phyloP scores from a whole-genome alignment of 2,888 invertebrate genomes.

The Spodoptera picta region DNA sequence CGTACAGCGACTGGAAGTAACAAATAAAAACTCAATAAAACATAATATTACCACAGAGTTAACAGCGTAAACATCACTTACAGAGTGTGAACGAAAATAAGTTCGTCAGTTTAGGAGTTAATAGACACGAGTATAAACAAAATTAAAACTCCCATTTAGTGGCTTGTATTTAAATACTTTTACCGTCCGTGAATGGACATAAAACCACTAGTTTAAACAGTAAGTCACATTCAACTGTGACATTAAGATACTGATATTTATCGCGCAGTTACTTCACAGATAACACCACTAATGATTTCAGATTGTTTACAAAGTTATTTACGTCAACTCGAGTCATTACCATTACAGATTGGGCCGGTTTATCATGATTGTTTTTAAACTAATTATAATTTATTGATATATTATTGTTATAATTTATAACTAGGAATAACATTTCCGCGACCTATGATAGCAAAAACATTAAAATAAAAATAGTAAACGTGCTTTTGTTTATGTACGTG shows the following conservation, averaged over 20 bases:
- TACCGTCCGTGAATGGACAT: conserved; percentile 33
- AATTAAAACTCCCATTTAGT: conserved; percentile 42
- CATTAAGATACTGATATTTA: conserved; percentile 52
- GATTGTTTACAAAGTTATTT: conserved; percentile 50
- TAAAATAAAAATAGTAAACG: conserved; percentile 15
- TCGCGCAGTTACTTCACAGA: conserved; percentile 46
- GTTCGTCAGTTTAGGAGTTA: conserved; percentile 31
- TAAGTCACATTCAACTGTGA: conserved; percentile 55
- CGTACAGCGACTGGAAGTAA: conserved; percentile 95
- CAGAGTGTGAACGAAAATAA: conserved; percentile 39
- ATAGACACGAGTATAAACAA: conserved; percentile 35
- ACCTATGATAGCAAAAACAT: conserved; percentile 28
- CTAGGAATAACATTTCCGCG: conserved; percentile 31
- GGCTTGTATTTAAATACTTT: conserved; percentile 41
- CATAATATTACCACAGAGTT: conserved; percentile 15
- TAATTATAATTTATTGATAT: conserved; percentile 40
- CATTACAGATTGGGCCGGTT: conserved; percentile 29
- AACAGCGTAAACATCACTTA: conserved; percentile 27
- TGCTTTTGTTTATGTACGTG: conserved; percentile 7
- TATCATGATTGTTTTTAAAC: conserved; percentile 36
- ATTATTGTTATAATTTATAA: no score
- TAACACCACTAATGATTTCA: conserved; percentile 49
- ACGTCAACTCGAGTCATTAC: conserved; percentile 46
- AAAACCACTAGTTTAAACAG: conserved; percentile 47
- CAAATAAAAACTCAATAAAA: conserved; percentile 38